phyloP scores from a whole-genome alignment of 1,140 invertebrate species.

The Cataglyphis hispanica region DNA sequence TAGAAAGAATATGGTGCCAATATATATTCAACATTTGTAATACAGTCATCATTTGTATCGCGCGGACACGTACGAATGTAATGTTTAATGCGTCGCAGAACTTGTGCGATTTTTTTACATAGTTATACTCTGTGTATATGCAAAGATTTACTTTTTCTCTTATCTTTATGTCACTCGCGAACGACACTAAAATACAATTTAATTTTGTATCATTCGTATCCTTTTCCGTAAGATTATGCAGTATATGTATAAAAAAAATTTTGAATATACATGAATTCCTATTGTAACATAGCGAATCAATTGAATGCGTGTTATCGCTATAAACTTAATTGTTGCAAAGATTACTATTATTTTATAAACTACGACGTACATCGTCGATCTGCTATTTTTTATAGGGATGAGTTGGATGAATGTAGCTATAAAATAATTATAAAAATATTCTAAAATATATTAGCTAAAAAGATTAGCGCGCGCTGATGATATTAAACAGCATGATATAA shows the following conservation, averaged over 20 bases:
- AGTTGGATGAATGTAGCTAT: neutral
- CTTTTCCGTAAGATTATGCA: constrained; percentile 16
- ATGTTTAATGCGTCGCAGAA: neutral
- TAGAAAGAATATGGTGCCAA: constrained; percentile 58
- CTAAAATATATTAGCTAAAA: constrained; percentile 33
- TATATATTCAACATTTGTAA: constrained; percentile 25
- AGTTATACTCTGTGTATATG: neutral
- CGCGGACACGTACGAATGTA: too few species aligned
- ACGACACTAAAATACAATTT: neutral
- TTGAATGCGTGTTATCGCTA: constrained; percentile 35
- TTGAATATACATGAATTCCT: constrained; percentile 37
- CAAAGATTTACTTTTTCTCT: neutral
- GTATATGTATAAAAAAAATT: constrained; percentile 9
- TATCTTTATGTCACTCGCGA: neutral
- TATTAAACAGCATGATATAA: constrained; percentile 14
- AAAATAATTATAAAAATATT: constrained; percentile 41
- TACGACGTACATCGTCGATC: constrained; percentile 27
- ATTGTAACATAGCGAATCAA: constrained; percentile 47
- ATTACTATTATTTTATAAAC: constrained; percentile 57
- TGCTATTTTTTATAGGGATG: constrained; percentile 59
- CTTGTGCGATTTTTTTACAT: constrained; percentile 15
- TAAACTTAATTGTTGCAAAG: constrained; percentile 59
- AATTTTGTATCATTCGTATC: neutral
- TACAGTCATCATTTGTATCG: neutral
- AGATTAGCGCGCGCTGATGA: constrained; percentile 17